phyloP scores from a whole-genome alignment of 53 echinoderm and acorn worm genomes.

The Actinopyga echinites region DNA sequence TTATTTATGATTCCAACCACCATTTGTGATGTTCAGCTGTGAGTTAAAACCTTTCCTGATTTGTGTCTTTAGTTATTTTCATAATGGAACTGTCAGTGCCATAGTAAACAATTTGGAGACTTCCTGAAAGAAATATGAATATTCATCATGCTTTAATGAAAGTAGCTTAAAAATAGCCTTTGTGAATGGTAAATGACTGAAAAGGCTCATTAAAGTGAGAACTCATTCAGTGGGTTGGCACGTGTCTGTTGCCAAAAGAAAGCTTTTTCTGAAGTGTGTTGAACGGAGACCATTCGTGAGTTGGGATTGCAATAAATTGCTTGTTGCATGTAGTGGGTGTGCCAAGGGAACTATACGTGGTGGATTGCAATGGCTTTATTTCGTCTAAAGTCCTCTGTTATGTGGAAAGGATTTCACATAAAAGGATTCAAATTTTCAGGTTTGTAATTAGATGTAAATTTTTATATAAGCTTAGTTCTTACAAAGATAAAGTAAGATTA shows the following conservation, averaged over 20 bases:
- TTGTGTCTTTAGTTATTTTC: too few species aligned
- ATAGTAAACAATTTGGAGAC: too few species aligned
- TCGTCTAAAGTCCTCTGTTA: conserved; percentile 37
- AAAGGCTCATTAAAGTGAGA: conserved; percentile 29
- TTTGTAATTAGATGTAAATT: background rate
- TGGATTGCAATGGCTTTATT: conserved; percentile 29
- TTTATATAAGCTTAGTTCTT: too few species aligned
- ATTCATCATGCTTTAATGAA: conserved; percentile 29
- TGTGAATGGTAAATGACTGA: conserved; percentile 34
- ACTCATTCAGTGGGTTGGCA: conserved; percentile 22
- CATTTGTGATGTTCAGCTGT: too few species aligned
- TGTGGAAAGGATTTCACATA: conserved; percentile 34
- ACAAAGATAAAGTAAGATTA: too few species aligned
- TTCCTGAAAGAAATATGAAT: background rate
- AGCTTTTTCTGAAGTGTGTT: too few species aligned
- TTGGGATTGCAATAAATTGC: too few species aligned
- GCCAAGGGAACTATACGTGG: background rate
- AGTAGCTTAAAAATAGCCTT: conserved; percentile 1
- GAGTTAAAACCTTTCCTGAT: too few species aligned
- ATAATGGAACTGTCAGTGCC: too few species aligned
- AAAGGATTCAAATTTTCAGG: conserved; percentile 41
- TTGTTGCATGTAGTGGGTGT: conserved; percentile 7
- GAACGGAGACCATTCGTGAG: too few species aligned
- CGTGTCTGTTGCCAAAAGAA: background rate
- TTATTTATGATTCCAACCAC: too few species aligned